Evolutionary conservation across 2,113 vertebrate species (phyloP), one percentile per base, ranked within the genome.

Genomic region (Myotis brandtii): DNA sequence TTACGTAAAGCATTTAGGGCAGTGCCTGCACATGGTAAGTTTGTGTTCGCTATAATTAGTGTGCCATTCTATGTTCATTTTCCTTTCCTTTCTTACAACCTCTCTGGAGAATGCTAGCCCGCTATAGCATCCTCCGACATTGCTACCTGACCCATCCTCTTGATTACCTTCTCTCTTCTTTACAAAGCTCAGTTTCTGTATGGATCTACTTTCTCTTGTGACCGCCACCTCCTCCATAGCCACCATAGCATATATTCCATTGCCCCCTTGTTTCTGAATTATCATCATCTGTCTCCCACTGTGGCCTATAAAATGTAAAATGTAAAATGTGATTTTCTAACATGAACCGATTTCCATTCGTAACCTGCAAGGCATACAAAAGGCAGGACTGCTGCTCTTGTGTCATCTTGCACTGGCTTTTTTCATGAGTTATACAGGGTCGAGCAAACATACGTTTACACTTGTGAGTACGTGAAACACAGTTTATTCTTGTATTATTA

Each of bases 61-160:
- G 73, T 40, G 32, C 23, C 70, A 25, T 59, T 75, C 4, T 81
- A 17, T 75, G 89, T 94, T 72, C 67, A 25, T 62, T 93, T 82
- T 69, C 32, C 70, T 73, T 50, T 59, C 54, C 30, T 52, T 93
- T 64, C 18, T 89, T 69, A 21, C 8, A 48, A 69, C 6, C 30
- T 50, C 54, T 75, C 32, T 27, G 75, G 14, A 62, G 52, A 64
- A 86, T 8, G 25, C 27, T 21, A 46, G 13, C 8, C 27, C 30
- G 6, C 48, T 34, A 2, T 10, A 23, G 1, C 46, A 23, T 37
- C 3, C 2, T 64, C 50, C 77, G 43, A 25, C 1, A 14, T 10
- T 52, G 30, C 0, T 59, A 25, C 43, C 23, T 21, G 21, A 56
- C 40, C 43, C 46, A 8, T 25, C 5, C 9, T 81, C 43, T 46